A percentile compares a stretch with the other conserved stretches of the same genome.
phyloP scores from a whole-genome alignment of 2,888 invertebrate species.

The Hoplodrina blanda region DNA sequence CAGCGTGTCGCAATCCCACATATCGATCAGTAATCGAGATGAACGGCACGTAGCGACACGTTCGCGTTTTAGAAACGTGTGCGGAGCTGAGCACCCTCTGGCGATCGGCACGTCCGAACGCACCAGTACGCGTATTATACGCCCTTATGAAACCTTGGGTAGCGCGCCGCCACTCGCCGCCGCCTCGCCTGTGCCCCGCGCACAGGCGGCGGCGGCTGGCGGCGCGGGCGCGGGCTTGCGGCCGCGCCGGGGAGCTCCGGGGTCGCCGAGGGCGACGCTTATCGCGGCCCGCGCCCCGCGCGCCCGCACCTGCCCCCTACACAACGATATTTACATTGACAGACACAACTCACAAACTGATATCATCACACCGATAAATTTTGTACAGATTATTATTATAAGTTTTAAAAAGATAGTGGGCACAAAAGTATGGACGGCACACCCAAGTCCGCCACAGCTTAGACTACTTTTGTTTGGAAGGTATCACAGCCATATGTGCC shows the following conservation, averaged over 20 bases:
- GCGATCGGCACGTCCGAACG: conserved; percentile 20
- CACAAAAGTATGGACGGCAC: too few species aligned
- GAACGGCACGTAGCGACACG: conserved; percentile 66
- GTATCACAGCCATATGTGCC: too few species aligned
- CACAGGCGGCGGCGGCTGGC: conserved; percentile 15
- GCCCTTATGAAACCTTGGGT: conserved; percentile 1
- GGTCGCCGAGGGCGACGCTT: conserved; percentile 78
- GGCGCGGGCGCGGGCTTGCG: conserved; percentile 22
- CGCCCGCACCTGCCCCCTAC: conserved; percentile 47
- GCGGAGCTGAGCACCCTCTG: neutral
- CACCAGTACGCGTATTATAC: conserved; percentile 8
- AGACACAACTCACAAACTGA: conserved; percentile 62
- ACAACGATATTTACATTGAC: conserved; percentile 62
- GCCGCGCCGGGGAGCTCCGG: conserved; percentile 64
- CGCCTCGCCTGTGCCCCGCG: neutral
- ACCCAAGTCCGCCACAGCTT: too few species aligned
- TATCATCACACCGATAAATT: conserved; percentile 64
- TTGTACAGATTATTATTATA: conserved; percentile 54
- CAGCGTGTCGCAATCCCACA: conserved; percentile 45
- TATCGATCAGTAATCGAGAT: conserved; percentile 64
- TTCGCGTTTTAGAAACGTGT: conserved; percentile 49
- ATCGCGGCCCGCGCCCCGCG: conserved; percentile 67
- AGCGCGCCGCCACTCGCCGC: neutral
- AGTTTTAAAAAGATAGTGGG: conserved; percentile 39
- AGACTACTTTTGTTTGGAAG: too few species aligned